Conservation (phyloP, 1,140 invertebrate species). For the Acromyrmex charruanus region DNA sequence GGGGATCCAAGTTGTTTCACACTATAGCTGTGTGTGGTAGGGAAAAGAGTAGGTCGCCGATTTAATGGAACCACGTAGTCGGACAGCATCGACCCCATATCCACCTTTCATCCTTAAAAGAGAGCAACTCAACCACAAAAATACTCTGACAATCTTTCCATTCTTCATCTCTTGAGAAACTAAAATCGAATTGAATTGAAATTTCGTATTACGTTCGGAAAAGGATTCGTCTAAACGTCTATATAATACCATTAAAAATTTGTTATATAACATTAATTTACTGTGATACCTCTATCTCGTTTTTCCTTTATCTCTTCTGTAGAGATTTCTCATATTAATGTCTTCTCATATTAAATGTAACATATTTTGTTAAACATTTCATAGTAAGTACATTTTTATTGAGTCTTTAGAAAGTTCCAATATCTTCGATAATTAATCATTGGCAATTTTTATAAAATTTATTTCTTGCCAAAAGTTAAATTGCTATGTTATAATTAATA, state of each 20-base stretch:
- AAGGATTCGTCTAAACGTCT: conserved; percentile 29
- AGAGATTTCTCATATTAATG: not conserved
- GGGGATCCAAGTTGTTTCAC: conserved; percentile 31
- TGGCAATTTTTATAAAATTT: not conserved
- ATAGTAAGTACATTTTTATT: not conserved
- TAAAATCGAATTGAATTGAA: conserved; percentile 65
- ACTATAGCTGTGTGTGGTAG: not conserved
- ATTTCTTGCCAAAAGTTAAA: not conserved
- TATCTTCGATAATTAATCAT: not conserved
- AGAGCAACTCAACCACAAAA: not conserved
- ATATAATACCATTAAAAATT: not conserved
- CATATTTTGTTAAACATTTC: not conserved
- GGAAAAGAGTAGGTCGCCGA: conserved; percentile 42
- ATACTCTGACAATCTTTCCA: not conserved
- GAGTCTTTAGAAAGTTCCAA: not conserved
- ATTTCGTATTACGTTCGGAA: not conserved
- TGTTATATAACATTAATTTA: not conserved
- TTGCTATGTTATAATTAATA: not conserved
- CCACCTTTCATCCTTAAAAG: not conserved
- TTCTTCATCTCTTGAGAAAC: conserved; percentile 40
- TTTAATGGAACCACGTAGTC: conserved; percentile 52
- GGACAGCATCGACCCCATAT: conserved; percentile 40
- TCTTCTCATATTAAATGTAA: not conserved
- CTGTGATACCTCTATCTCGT: not conserved
- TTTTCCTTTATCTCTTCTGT: not conserved